Evolutionary conservation across 2,888 invertebrate genomes (phyloP), one percentile per base, ranked within the genome.

Genomic region (Heliconius charithonia): DNA sequence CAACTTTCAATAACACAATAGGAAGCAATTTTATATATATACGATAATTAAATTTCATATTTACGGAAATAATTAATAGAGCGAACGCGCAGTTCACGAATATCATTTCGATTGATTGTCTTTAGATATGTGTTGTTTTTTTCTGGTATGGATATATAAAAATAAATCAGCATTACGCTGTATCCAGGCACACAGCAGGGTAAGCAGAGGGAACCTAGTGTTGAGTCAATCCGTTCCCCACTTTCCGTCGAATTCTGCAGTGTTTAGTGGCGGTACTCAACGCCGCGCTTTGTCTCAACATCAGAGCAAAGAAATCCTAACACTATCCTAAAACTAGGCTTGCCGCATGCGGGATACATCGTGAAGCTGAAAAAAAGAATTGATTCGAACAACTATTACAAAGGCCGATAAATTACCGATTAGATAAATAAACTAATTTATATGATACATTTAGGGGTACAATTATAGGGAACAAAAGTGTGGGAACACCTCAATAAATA

Each of bases 1-100:
- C 27, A 78, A 81, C 65, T 77, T 71, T 74, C 75, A 81, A 82
- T 82, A 80, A 56, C 75, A 78, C 63, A 81, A 78, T 79, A 77
- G 79, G 75, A 79, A 79, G 76, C 67, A 45, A 65, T 80, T 81
- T 71, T 45, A n/a, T 67, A 66, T 59, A 22, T n/a, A 32, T 74
- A 22, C n/a, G 74, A 65, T 74, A 63, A 74, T 74, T 72, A 32
- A 74, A 74, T 74, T 74, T 63, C 74, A 22, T 45, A 41, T 74
- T 41, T 63, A 74, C 9, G 74, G 74, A 74, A 74, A 65, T 41
- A 19, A 45, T 65, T 74, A 74, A 45, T 27, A 29, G 41, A 27
- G 45, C 41, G 62, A 41, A 74, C 19, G 41, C 19, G 25, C 25
- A 16, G 51, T 51, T 45, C 45, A 29, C 63, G 63, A 63, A 19